A percentile compares a stretch with the other conserved stretches of the same genome.
These are phyloP conservation scores for Anastatus disparis DNA, from an alignment of 1,140 invertebrate species.

Conservation along the genomic window DNA sequence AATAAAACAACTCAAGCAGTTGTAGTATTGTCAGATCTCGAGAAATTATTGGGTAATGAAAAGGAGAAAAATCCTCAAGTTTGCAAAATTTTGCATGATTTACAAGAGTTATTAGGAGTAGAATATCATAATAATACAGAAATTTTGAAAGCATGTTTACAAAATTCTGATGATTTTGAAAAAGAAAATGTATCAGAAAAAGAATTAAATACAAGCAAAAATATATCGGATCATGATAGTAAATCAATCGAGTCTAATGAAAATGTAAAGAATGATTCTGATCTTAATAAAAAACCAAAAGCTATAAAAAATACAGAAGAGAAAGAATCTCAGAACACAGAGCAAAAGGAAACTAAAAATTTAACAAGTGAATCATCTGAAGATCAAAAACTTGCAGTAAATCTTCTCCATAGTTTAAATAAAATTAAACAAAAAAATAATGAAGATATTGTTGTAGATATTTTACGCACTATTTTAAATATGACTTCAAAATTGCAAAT, in stretches of 20 bases:
- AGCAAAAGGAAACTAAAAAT: conserved; percentile 25
- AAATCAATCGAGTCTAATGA: background rate
- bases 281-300: too few species aligned
- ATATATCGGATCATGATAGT: background rate
- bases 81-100: conserved; percentile 55
- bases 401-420: conserved; percentile 48
- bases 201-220: conserved; percentile 7
- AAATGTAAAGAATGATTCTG: background rate
- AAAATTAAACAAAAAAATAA: conserved; percentile 50
- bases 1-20: conserved; percentile 50
- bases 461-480: conserved; percentile 51
- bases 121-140: conserved; percentile 56
- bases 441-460: conserved; percentile 40
- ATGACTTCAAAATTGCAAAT: conserved; percentile 31
- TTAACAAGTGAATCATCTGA: conserved; percentile 5
- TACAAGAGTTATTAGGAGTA: conserved; percentile 56
- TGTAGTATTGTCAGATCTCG: conserved; percentile 53
- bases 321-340: background rate
- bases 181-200: conserved; percentile 30
- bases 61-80: conserved; percentile 55
- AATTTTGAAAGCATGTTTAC: conserved; percentile 51
- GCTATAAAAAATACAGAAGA: conserved; percentile 2
- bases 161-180: conserved; percentile 36
- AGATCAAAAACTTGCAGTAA: conserved; percentile 46
- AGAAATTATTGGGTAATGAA: conserved; percentile 55